Percentiles rank a stretch among this genome's conserved stretches.
Evolutionary conservation across 2,113 vertebrate species (phyloP).

Genomic region (Sinocyclocheilus anophthalmus): DNA sequence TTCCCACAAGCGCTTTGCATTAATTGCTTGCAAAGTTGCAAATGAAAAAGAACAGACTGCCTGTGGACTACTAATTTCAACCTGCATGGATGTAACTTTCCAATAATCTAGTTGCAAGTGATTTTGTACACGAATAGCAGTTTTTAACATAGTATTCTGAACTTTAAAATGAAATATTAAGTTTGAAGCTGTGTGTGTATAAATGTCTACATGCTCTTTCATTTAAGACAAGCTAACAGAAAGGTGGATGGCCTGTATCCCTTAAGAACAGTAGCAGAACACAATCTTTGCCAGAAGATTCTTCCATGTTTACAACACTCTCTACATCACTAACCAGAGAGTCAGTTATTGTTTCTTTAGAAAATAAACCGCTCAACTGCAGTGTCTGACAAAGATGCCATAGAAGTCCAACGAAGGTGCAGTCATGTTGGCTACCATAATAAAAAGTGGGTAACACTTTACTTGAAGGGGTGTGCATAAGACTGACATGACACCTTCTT

Average conservation of each 20-base stretch:
- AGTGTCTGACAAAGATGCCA: neutral
- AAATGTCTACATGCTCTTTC: neutral
- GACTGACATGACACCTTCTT: too few species aligned
- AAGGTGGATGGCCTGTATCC: neutral
- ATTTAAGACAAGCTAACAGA: neutral
- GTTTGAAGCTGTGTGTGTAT: neutral
- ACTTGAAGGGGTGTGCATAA: too few species aligned
- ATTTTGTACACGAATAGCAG: neutral
- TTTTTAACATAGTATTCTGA: neutral
- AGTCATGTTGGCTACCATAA: neutral
- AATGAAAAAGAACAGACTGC: neutral
- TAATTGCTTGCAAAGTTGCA: neutral
- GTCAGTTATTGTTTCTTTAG: slow-evolving; percentile 16
- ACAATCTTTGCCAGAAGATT: slow-evolving; percentile 2
- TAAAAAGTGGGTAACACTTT: neutral
- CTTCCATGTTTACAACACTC: neutral
- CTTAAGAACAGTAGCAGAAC: neutral
- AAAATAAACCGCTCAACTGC: neutral
- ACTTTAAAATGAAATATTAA: neutral
- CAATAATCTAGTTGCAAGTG: neutral
- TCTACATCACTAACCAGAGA: neutral
- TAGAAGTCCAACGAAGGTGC: neutral
- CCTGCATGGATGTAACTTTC: neutral
- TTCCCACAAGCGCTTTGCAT: neutral
- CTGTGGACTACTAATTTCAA: neutral